Evolutionary conservation across 2,888 invertebrate species (phyloP), one percentile per base, ranked within the genome.

Genomic region (Acanthosepion pharaonis): DNA sequence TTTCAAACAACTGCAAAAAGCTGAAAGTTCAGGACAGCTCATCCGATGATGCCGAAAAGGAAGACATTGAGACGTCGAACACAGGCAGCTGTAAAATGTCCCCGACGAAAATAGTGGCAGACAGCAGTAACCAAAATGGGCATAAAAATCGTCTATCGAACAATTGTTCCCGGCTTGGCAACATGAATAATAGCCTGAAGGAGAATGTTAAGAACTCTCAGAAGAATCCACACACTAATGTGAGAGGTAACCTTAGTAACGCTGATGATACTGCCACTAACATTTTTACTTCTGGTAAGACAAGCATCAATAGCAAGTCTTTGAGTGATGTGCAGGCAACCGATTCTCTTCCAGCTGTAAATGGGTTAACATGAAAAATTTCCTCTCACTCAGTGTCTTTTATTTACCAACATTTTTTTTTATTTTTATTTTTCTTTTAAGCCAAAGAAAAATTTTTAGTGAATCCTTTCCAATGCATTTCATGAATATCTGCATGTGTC

Each of bases 341-440:
- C 33, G 93, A 49, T n/a, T 53, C 49, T 48, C 51, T 93, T 93
- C 93, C 93, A 51, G 53, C 93, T 51, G 93, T 93, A 93, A 93
- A 93, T 28, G 93, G 93, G 49, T 53, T 93, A 25, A 93, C 93
- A 93, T 93, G 93, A 93, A 78, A 3, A n/a, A 78, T 78, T 2
- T 78, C n/a, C 78, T 78, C n/a, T 78, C 78, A 78, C 78, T 33
- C n/a, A 33, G 78, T 78, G 78, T 78, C 78, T 78, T 78, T 78
- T 78, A n/a, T 33, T 11, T n/a, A 18, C 78, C n/a, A n/a, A n/a
- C 11, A 78, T 33, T 8, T n/a, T 78, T 78, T n/a, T 25, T 64
- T 5, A 28, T 28, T 78, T n/a, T 78, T 78, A n/a, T 78, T 28
- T 28, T 9, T 11, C 3, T n/a, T n/a, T 6, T 15, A 78, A n/a